These are phyloP conservation scores for Trididemnum nubilum DNA, from an alignment of 23 tunicate genomes.

Conservation along the genomic window DNA sequence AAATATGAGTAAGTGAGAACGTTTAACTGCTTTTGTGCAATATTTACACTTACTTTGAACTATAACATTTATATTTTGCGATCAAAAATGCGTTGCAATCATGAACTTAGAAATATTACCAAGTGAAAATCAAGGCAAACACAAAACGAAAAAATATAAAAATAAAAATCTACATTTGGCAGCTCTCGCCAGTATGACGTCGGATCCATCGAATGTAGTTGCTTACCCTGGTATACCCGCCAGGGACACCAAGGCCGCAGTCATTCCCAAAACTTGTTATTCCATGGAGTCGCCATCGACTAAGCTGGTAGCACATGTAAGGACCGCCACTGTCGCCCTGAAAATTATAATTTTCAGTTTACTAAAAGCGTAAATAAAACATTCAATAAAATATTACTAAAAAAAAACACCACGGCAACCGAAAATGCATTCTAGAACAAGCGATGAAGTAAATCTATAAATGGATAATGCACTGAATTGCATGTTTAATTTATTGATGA, in stretches of 20 bases:
- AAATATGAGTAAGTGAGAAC: too few species aligned
- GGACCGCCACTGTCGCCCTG: constrained; percentile 99
- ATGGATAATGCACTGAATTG: too few species aligned
- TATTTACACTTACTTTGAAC: too few species aligned
- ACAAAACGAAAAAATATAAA: background rate
- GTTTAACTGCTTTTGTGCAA: too few species aligned
- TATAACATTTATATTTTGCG: background rate
- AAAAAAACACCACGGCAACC: too few species aligned
- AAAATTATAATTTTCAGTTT: background rate
- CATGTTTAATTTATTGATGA: too few species aligned
- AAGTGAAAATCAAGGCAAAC: background rate
- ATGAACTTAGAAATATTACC: background rate
- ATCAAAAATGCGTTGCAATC: background rate
- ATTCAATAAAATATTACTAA: background rate
- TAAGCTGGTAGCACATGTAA: constrained; percentile 38
- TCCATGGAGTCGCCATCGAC: constrained; percentile 70
- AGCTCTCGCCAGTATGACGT: constrained; percentile 39
- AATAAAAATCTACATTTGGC: constrained; percentile 20
- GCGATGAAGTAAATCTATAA: too few species aligned
- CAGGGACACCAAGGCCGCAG: constrained; percentile 70
- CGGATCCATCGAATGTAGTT: constrained; percentile 85
- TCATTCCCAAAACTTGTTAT: constrained; percentile 88
- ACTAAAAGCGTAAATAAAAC: background rate
- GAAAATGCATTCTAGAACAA: too few species aligned
- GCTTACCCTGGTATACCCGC: constrained; percentile 89